These are phyloP conservation scores for Conopomorpha cramerella DNA, from an alignment of 1,140 invertebrate genomes.

Conservation along the genomic window DNA sequence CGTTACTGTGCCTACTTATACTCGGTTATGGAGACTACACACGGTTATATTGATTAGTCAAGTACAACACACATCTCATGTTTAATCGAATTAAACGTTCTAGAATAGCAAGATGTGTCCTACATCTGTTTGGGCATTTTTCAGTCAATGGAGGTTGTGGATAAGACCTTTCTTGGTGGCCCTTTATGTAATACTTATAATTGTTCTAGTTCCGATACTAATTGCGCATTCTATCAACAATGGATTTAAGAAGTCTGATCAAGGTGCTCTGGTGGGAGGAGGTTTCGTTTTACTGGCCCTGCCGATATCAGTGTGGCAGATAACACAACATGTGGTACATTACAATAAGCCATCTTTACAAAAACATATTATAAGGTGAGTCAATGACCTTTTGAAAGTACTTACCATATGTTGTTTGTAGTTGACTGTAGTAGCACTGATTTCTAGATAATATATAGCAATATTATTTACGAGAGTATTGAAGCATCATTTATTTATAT, in stretches of 20 bases:
- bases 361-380: conserved; percentile 90
- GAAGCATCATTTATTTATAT: too few species aligned
- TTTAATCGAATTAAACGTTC: too few species aligned
- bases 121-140: conserved; percentile 42
- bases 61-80: too few species aligned
- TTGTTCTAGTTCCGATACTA: conserved; percentile 83
- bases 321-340: conserved; percentile 91
- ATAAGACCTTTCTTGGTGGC: conserved; percentile 82
- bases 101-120: conserved; percentile 31
- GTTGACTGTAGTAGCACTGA: too few species aligned
- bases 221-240: conserved; percentile 70
- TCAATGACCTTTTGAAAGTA: background rate
- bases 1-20: too few species aligned
- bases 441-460: too few species aligned
- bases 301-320: conserved; percentile 93
- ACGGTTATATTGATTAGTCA: too few species aligned
- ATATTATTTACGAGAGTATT: too few species aligned
- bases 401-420: too few species aligned
- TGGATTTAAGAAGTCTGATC: conserved; percentile 74
- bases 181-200: conserved; percentile 77
- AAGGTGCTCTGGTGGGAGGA: conserved; percentile 84
- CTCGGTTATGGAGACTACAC: too few species aligned
- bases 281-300: conserved; percentile 88
- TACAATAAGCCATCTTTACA: conserved; percentile 92
- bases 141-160: conserved; percentile 83